These are phyloP conservation scores for Speoplatyrhinus poulsoni DNA, from an alignment of 2,113 vertebrate species.

Conservation along the genomic window DNA sequence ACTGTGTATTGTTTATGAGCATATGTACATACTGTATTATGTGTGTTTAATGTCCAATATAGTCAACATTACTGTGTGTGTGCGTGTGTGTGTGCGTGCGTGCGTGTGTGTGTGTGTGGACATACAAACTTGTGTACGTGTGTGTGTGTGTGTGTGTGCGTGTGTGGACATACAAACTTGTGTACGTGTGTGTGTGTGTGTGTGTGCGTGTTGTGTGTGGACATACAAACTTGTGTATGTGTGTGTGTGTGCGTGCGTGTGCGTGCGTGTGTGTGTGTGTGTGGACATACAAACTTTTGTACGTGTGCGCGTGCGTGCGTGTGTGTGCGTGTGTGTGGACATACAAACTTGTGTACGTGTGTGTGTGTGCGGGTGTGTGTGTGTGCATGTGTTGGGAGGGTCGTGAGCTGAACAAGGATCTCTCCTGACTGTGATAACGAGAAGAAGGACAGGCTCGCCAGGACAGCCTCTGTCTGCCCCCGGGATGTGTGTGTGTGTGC, in stretches of 20 bases:
- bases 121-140: too few species aligned
- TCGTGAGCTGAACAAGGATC: conserved; percentile 72
- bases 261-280: conserved; percentile 17
- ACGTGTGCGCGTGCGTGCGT: conserved; percentile 21
- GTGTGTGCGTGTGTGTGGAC: neutral
- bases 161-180: too few species aligned
- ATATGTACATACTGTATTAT: conserved; percentile 7
- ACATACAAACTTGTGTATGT: too few species aligned
- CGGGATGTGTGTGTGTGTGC: conserved; percentile 56
- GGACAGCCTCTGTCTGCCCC: conserved; percentile 76
- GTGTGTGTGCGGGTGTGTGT: conserved; percentile 4
- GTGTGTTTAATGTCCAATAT: too few species aligned
- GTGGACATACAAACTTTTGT: too few species aligned
- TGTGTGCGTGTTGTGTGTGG: conserved; percentile 17
- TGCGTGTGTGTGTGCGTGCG: neutral
- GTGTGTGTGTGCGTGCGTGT: conserved; percentile 1
- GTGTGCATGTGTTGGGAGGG: conserved; percentile 10
- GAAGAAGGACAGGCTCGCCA: conserved; percentile 74
- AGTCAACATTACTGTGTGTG: too few species aligned
- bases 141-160: too few species aligned
- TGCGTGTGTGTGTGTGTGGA: too few species aligned
- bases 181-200: neutral
- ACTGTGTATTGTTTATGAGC: neutral
- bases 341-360: neutral
- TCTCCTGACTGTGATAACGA: conserved; percentile 78